phyloP scores from a whole-genome alignment of 2,888 invertebrate genomes.

The Nipponacmea schrenckii region DNA sequence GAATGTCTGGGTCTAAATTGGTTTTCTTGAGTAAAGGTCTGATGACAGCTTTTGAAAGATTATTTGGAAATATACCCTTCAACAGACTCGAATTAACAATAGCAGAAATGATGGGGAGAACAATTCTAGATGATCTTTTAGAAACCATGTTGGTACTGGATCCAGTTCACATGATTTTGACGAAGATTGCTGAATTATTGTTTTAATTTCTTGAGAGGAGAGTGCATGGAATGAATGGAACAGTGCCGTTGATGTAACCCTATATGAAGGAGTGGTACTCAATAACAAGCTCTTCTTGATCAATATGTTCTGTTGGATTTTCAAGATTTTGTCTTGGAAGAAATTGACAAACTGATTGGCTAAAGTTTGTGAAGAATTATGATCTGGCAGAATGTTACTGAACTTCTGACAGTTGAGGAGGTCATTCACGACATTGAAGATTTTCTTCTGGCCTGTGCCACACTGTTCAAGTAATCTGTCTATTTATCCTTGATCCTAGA shows the following conservation, averaged over 20 bases:
- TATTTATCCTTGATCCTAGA: not conserved
- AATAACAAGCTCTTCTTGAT: not conserved
- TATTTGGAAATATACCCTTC: not conserved
- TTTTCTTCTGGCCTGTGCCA: not conserved
- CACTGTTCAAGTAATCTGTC: not conserved
- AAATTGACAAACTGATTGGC: not conserved
- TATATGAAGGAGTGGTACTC: not conserved
- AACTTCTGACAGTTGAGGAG: not conserved
- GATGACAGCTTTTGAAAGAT: not conserved
- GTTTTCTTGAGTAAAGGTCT: not conserved
- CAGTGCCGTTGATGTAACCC: not conserved
- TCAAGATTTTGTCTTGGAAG: not conserved
- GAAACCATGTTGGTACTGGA: conserved; percentile 15
- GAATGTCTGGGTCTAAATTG: not conserved
- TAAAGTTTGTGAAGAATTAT: not conserved
- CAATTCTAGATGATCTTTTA: conserved; percentile 6
- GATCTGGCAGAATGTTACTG: not conserved
- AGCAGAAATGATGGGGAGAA: not conserved
- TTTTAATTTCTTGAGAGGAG: not conserved
- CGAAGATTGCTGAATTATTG: not conserved
- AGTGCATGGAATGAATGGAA: not conserved
- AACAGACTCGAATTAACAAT: conserved; percentile 2
- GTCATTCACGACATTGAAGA: not conserved
- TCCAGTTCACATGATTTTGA: conserved; percentile 14
- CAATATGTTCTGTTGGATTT: not conserved